Evolutionary conservation across 2,113 vertebrate genomes (phyloP).

Genomic region (Lamprologus speciosus): DNA sequence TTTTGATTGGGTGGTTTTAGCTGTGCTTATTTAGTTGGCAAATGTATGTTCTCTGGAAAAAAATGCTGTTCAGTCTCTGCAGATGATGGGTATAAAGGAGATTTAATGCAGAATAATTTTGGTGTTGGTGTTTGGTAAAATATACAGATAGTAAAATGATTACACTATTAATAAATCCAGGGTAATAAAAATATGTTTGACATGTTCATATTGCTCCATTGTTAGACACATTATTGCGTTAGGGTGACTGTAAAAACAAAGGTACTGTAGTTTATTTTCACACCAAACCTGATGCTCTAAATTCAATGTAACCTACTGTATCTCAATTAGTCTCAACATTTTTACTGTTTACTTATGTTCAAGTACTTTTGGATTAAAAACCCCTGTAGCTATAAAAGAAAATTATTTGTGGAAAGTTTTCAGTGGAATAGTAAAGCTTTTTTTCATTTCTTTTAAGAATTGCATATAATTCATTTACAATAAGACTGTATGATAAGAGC

Average conservation of each 20-base stretch:
- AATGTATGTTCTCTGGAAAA: neutral
- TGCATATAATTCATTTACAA: neutral
- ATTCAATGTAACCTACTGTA: neutral
- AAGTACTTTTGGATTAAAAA: neutral
- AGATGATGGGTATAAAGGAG: neutral
- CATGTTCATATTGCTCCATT: neutral
- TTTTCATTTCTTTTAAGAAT: neutral
- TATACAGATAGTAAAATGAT: neutral
- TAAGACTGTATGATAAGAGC: neutral
- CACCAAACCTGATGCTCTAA: neutral
- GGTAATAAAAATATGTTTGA: neutral
- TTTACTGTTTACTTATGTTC: neutral
- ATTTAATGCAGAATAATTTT: neutral
- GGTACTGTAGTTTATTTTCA: neutral
- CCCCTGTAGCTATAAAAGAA: neutral
- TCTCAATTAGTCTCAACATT: neutral
- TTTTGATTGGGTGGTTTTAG: slow-evolving; percentile 36
- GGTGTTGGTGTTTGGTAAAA: neutral
- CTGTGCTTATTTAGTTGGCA: slow-evolving; percentile 29
- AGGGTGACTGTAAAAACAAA: neutral
- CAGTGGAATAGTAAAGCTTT: neutral
- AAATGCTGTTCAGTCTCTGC: neutral
- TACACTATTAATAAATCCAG: neutral
- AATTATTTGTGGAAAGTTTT: neutral
- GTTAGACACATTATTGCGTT: neutral